Conservation (phyloP, 2,888 invertebrate genomes). For the Diarsia brunnea region DNA sequence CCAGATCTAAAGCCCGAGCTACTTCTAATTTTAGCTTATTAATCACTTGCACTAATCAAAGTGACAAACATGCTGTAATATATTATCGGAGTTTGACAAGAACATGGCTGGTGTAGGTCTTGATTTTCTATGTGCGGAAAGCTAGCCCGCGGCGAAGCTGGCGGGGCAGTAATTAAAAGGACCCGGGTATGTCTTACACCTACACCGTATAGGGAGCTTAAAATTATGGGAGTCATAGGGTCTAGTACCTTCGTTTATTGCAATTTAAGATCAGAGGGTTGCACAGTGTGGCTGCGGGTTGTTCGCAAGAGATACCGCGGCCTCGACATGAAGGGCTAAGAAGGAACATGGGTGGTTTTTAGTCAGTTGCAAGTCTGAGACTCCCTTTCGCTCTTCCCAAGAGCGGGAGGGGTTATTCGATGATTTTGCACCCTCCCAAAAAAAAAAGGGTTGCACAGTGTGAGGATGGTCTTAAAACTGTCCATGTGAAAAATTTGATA, state of each 20-base stretch:
- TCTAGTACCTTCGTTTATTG: constrained; percentile 29
- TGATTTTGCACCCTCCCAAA: too few species aligned
- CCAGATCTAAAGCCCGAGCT: constrained; percentile 20
- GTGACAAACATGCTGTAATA: constrained; percentile 56
- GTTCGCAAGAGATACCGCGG: too few species aligned
- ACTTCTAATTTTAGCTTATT: constrained; percentile 40
- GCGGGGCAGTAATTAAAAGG: constrained; percentile 46
- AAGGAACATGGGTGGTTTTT: too few species aligned
- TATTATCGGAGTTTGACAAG: constrained; percentile 57
- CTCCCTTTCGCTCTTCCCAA: too few species aligned
- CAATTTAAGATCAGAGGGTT: background rate
- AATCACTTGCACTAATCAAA: constrained; percentile 59
- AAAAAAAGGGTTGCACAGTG: too few species aligned
- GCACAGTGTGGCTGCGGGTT: too few species aligned
- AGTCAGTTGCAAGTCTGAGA: too few species aligned
- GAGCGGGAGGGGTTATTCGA: too few species aligned
- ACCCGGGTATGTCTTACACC: constrained; percentile 13
- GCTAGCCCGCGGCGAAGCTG: constrained; percentile 40
- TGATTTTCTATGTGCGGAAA: constrained; percentile 60
- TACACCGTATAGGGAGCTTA: constrained; percentile 27
- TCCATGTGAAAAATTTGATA: background rate
- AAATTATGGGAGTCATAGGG: constrained; percentile 30
- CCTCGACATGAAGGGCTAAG: too few species aligned
- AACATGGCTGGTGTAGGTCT: constrained; percentile 55
- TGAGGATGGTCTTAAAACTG: background rate